Percentiles rank a stretch among this genome's conserved stretches.
Conservation (phyloP, 2,113 vertebrate genomes). For the Elgaria multicarinata region DNA sequence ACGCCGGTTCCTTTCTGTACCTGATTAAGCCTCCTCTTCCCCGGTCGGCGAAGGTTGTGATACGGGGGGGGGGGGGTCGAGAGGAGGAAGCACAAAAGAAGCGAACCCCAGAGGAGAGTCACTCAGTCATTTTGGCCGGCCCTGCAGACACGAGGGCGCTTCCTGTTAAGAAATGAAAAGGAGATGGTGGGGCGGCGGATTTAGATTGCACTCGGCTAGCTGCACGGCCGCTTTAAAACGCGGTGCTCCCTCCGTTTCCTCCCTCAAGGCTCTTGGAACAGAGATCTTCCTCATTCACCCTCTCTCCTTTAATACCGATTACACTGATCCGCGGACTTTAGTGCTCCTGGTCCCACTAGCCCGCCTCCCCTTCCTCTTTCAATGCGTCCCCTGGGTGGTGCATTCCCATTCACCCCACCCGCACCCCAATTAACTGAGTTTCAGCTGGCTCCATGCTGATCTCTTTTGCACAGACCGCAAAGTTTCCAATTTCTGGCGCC, state of each 20-base stretch:
- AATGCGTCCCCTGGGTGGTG: neutral
- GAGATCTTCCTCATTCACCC: neutral
- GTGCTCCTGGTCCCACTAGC: neutral
- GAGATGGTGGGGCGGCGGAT: too few relatives aligned
- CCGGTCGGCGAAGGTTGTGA: slow-evolving; percentile 33
- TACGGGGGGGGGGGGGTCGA: neutral
- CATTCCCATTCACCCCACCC: neutral
- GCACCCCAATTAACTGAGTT: too few relatives aligned
- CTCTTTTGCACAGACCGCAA: neutral
- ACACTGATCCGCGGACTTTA: neutral
- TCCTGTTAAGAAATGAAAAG: slow-evolving; percentile 1
- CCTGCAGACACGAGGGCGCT: neutral
- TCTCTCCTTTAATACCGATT: neutral
- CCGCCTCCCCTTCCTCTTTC: neutral
- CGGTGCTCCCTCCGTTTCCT: neutral
- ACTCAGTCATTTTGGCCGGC: neutral
- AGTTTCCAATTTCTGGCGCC: neutral
- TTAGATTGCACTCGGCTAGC: neutral
- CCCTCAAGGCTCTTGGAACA: neutral
- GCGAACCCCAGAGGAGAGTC: neutral
- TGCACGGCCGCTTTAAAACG: neutral
- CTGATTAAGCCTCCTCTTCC: slow-evolving; percentile 61
- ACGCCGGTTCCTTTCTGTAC: slow-evolving; percentile 19
- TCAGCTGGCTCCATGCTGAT: neutral
- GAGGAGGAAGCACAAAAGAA: neutral